These are phyloP conservation scores for Apodemia zela DNA, from an alignment of 2,888 invertebrate genomes.

Conservation along the genomic window DNA sequence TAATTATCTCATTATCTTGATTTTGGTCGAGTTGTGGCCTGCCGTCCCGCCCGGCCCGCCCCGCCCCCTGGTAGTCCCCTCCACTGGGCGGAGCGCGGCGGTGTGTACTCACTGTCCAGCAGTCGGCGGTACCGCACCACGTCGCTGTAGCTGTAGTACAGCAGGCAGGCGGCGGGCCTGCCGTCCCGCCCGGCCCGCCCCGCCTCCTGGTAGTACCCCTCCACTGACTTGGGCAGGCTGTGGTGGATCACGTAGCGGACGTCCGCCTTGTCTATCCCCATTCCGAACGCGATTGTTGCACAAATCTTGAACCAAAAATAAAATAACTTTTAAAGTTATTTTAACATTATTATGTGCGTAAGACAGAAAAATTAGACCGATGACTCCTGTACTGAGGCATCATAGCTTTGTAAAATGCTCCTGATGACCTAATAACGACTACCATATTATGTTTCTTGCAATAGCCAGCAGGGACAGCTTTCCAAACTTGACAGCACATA, in stretches of 20 bases:
- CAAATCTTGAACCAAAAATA: constrained; percentile 82
- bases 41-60: constrained; percentile 97
- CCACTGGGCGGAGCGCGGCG: constrained; percentile 54
- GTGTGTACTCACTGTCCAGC: constrained; percentile 80
- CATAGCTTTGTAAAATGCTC: too few relatives aligned
- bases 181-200: constrained; percentile 98
- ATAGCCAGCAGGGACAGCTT: too few relatives aligned
- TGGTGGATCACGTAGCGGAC: constrained; percentile 96
- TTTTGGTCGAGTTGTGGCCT: too few relatives aligned
- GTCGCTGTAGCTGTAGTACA: constrained; percentile 94
- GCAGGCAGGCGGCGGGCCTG: constrained; percentile 88
- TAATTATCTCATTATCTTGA: too few relatives aligned
- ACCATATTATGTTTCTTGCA: too few relatives aligned
- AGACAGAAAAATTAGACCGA: too few relatives aligned
- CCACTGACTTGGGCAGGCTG: constrained; percentile 95
- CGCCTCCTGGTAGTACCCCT: constrained; percentile 98
- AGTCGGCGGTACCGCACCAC: constrained; percentile 85
- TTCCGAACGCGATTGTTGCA: constrained; percentile 98
- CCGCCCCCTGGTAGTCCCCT: constrained; percentile 91
- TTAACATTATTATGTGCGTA: too few relatives aligned
- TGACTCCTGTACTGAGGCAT: too few relatives aligned
- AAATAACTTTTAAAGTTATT: too few relatives aligned
- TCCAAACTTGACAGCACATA: too few relatives aligned
- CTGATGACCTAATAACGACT: too few relatives aligned
- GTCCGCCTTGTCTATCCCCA: constrained; percentile 99